Base-by-base conservation (phyloP, 1,140 invertebrate genomes). In the Zaprionus gabonicus region DNA sequence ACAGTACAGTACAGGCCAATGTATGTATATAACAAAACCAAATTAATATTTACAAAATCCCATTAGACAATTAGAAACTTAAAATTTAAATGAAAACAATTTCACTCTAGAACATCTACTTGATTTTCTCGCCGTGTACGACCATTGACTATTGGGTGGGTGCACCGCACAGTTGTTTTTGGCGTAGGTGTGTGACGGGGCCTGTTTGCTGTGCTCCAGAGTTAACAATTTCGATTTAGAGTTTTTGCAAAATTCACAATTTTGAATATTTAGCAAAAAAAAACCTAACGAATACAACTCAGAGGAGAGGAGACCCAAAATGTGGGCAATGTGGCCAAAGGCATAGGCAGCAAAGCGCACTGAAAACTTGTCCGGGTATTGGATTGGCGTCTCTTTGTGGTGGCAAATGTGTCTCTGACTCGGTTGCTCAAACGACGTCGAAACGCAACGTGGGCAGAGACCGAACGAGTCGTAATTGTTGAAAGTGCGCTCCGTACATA, bases 381-480 rank as follows among this genome's bases (percentile, higher is more conserved):
- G 66, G 66, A 58, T 75, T 36, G 34, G 41, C 31, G 41, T 74
- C 44, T 73, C 56, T 66, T 58, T 66, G 56, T 72, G 60, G 62
- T 73, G 74, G 60, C 69, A 77, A 72, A 73, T 88, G 78, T 84
- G 82, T 67, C 76, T 85, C 81, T 71, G 82, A 28, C 59, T 70
- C 55, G 83, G 85, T 84, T 84, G 81, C 84, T 88, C 85, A 90
- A 86, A 80, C 79, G 56, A 64, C 76, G 73, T 78, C 71, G 71
- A 82, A 85, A 80, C 72, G 55, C 58, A 81, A 88, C 84, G 84
- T 88, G 84, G 85, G 84, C 75, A 90, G 85, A 67, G 84, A 64
- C 63, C 71, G 79, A 88, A 82, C 81, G 73, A 81, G 81, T 90
- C 84, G 84, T 90, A 88, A 88, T 88, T 88, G 84, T 88, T 88